Base-by-base conservation (phyloP, 2,113 vertebrate genomes). In the Sisor rabdophorus region DNA sequence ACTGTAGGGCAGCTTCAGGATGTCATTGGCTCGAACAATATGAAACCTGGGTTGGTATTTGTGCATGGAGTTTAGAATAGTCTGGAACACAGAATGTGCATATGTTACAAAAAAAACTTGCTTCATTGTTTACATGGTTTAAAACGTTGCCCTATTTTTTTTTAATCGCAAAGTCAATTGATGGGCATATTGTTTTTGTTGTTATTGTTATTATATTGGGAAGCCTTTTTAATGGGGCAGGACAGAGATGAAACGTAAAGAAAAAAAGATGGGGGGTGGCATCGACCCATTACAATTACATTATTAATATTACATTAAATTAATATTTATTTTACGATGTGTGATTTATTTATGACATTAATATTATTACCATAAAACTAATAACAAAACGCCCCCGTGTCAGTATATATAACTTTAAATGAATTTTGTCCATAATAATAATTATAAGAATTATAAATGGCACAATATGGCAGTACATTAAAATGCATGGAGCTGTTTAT, bases 31-130 rank as follows among this genome's bases (percentile, higher is more conserved):
- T 85, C 94, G 89, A 54, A 98, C 97, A 16, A 99, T 94, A 81
- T 99, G 97, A 83, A 99, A 98, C 61, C 97, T 89, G 22, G 96
- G 97, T 64, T 98, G 97, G 86, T 99, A 99, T 86, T 98, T 99
- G 84, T 99, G 97, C 97, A 99, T 98, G n/a, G 97, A 99, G 85
- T 99, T 98, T 81, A 99, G 87, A 87, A 99, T 98, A 50, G 97
- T 98, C 97, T 99, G 90, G 1, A 30, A 83, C 79, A 78, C 75
- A 74, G 67, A 73, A 78, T 13, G 3, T 22, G 4, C 47, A 17
- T 69, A 52, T 12, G 48, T 69, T 69, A 44, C 26, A 17, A 28
- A 28, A 17, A 28, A 1, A 2, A 6, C 24, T 47, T 2, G 15
- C 16, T 24, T 48, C 16, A 48, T 24, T 24, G 1, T 5, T 54